Evolutionary conservation across 2,888 invertebrate species (phyloP).

Genomic region (Marasmarcha lunaedactyla): DNA sequence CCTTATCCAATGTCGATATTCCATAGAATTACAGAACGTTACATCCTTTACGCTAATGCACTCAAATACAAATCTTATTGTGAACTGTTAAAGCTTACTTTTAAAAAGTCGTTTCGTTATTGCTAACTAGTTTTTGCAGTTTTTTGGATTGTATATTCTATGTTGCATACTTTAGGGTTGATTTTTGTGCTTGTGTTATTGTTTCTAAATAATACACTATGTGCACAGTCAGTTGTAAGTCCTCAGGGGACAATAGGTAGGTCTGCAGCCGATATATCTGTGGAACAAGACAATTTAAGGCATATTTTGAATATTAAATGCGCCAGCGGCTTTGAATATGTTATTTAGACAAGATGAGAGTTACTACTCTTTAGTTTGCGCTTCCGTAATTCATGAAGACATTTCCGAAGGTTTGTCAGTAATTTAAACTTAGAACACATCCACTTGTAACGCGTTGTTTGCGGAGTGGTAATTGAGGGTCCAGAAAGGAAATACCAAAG

Average conservation of each 20-base stretch:
- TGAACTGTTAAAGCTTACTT: conserved; percentile 10
- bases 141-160: conserved; percentile 5
- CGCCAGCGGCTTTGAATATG: conserved; percentile 22
- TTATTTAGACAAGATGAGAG: conserved; percentile 15
- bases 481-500: no score
- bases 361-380: not conserved
- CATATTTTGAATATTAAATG: conserved; percentile 53
- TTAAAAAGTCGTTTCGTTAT: conserved; percentile 9
- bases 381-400: conserved; percentile 1
- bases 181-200: conserved; percentile 14
- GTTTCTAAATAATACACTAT: conserved; percentile 20
- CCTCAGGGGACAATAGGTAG: conserved; percentile 60
- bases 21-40: conserved; percentile 23
- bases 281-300: conserved; percentile 59
- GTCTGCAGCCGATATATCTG: conserved; percentile 54
- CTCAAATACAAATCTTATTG: conserved; percentile 18
- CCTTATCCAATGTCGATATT: conserved; percentile 57
- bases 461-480: no score
- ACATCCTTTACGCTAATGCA: conserved; percentile 16
- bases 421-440: no score
- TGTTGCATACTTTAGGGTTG: conserved; percentile 6
- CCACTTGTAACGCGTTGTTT: no score
- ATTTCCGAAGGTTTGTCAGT: no score
- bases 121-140: conserved; percentile 13
- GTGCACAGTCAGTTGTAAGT: conserved; percentile 31